Evolutionary conservation across 37 sponge, comb jelly and placozoan species (phyloP).

Genomic region (Hormiphora californensis): DNA sequence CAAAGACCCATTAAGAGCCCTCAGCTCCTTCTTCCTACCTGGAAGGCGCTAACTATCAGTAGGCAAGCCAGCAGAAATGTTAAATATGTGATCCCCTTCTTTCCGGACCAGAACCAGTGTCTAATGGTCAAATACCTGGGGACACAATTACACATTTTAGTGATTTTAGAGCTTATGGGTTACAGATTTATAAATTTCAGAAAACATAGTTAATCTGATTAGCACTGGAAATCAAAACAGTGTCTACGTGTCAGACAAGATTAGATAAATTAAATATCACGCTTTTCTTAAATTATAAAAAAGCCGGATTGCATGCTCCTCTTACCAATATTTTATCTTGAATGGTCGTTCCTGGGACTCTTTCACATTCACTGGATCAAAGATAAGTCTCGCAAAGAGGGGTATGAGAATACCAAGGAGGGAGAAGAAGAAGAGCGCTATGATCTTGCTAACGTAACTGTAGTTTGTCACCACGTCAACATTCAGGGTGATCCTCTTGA

Average conservation of each 20-base stretch:
- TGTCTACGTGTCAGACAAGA: too few species aligned
- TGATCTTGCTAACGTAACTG: not conserved
- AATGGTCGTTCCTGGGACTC: not conserved
- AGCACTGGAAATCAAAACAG: too few species aligned
- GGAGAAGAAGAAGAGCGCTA: not conserved
- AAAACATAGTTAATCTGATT: too few species aligned
- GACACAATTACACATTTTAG: too few species aligned
- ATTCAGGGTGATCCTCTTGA: not conserved
- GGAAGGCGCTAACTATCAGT: slow-evolving; percentile 32
- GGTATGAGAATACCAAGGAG: slow-evolving; percentile 34
- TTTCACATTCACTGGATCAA: not conserved
- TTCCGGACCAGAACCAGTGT: slow-evolving; percentile 38
- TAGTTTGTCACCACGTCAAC: not conserved
- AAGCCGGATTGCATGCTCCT: too few species aligned
- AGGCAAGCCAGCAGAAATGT: not conserved
- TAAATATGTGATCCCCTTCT: slow-evolving; percentile 17
- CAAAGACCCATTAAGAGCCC: too few species aligned
- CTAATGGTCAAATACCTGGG: not conserved
- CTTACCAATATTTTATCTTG: not conserved
- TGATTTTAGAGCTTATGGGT: too few species aligned
- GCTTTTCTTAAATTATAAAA: too few species aligned
- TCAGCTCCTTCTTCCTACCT: too few species aligned
- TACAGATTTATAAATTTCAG: too few species aligned
- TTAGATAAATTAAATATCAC: too few species aligned
- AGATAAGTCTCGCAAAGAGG: not conserved